A percentile compares a stretch with the other conserved stretches of the same genome.
Evolutionary conservation across 92 coral and sea anemone species (phyloP).

Genomic region (Phenganax stokvisi): DNA sequence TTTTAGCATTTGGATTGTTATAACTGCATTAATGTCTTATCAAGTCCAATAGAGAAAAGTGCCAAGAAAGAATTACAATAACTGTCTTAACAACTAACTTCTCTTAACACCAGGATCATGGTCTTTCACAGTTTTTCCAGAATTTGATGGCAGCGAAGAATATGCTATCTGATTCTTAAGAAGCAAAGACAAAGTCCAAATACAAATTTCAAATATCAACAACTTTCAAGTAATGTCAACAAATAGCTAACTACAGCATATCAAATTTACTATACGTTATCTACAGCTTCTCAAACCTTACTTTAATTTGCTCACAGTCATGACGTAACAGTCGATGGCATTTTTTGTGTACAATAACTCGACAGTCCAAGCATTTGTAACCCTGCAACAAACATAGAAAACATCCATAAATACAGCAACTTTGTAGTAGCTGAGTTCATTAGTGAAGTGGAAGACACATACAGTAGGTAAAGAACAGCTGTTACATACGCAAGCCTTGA

Average conservation of each 20-base stretch:
- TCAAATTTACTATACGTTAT: background rate
- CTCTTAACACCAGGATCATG: conserved; percentile 87
- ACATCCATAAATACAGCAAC: background rate
- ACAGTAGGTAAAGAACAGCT: no score
- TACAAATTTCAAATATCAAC: background rate
- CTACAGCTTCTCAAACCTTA: background rate
- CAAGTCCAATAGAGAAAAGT: no score
- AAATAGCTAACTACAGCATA: background rate
- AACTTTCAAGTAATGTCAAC: background rate
- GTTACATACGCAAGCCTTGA: no score
- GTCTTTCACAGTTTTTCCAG: conserved; percentile 72
- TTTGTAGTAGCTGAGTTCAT: no score
- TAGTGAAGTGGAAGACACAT: no score
- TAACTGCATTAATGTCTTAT: no score
- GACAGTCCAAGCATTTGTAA: conserved; percentile 93
- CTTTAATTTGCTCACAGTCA: conserved; percentile 82
- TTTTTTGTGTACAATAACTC: conserved; percentile 90
- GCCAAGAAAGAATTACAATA: background rate
- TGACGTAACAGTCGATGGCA: conserved; percentile 85
- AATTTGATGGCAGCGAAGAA: conserved; percentile 88
- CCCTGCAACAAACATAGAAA: conserved; percentile 49
- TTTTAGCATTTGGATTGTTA: no score
- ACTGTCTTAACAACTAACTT: conserved; percentile 55
- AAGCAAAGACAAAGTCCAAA: background rate
- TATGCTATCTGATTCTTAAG: conserved; percentile 55